Base-by-base conservation (phyloP, 2,888 invertebrate genomes). In the Dascillus cervinus region DNA sequence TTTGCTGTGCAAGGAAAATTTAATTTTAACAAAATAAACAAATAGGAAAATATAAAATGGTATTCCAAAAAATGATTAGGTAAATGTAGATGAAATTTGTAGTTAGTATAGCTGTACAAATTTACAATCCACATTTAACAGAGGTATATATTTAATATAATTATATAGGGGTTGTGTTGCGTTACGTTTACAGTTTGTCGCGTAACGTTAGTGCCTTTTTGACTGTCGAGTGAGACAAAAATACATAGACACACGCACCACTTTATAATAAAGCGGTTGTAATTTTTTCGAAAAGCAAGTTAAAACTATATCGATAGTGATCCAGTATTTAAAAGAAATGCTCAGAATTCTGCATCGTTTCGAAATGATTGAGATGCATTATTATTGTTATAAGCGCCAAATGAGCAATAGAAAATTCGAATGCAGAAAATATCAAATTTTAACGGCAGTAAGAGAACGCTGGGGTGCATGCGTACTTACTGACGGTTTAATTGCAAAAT, bases 171-270 rank as follows among this genome's bases (percentile, higher is more conserved):
- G 64, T 64, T 64, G 64, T 64, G 64, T 64, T 61, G 49, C 53
- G 52, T 53, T 54, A 49, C 47, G 39, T 6, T 8, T n/a, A n/a
- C n/a, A n/a, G n/a, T n/a, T n/a, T n/a, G n/a, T 35, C 50, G 34
- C 48, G 62, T 63, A 58, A 63, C 63, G 62, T 63, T 62, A 65
- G 65, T 65, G 65, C 65, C 65, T 65, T 64, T n/a, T 60, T 59
- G 60, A 62, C 53, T 56, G 60, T 63, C 61, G 64, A 65, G 63
- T 64, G 64, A 65, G 63, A 64, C 62, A 63, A 57, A 57, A 58
- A 17, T 17, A 4, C 17, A 17, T 17, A 8, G 17, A 17, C 8
- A 17, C 17, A 4, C 8, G 8, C 17, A 8, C n/a, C n/a, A n/a
- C n/a, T n/a, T n/a, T n/a, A 17, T 17, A 8, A 17, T 17, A 8